Evolutionary conservation across 2,797 vertebrate genomes (phyloP).

Genomic region (Alca torda): DNA sequence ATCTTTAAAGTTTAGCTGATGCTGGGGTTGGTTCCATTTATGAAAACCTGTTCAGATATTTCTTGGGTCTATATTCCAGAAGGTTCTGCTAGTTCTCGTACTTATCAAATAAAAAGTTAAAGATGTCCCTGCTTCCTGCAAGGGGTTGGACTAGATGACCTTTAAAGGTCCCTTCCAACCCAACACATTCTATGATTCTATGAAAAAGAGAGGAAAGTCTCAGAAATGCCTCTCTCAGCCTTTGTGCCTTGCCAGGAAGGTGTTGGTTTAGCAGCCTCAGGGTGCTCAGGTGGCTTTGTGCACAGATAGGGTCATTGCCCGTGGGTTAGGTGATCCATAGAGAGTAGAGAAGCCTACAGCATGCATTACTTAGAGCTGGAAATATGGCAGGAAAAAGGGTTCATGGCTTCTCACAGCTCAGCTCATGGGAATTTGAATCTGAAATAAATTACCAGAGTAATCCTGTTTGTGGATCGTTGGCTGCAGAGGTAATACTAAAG

Average conservation of each 20-base stretch:
- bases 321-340: background rate
- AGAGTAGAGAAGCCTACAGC: background rate
- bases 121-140: no score
- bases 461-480: background rate
- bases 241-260: background rate
- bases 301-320: background rate
- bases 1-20: background rate
- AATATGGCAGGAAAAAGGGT: background rate
- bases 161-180: no score
- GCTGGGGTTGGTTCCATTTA: background rate
- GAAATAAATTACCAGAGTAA: background rate
- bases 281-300: background rate
- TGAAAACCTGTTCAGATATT: background rate
- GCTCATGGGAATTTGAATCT: background rate
- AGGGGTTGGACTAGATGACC: no score
- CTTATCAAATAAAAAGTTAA: background rate
- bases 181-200: no score
- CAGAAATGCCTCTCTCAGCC: background rate
- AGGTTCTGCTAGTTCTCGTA: background rate
- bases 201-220: background rate
- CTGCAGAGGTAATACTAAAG: background rate
- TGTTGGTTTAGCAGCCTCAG: background rate
- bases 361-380: background rate
- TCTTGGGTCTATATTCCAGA: background rate
- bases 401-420: background rate